A percentile compares a stretch with the other conserved stretches of the same genome.
Evolutionary conservation across 23 tunicate genomes (phyloP).

Genomic region (Trididemnum nubilum): DNA sequence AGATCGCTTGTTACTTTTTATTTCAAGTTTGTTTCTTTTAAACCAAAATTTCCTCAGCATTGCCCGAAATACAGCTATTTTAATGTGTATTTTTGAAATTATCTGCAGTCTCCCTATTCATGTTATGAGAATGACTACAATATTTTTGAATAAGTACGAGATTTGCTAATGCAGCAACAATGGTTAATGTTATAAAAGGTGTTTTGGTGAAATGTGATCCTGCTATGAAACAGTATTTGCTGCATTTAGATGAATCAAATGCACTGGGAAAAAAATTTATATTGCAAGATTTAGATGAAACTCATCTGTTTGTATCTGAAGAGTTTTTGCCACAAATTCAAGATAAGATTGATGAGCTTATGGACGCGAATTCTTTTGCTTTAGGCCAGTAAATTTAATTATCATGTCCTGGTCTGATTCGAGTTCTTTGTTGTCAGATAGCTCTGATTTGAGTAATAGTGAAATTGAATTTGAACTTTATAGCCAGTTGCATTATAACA

Average conservation of each 20-base stretch:
- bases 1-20: too few species aligned
- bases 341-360: conserved; percentile 71
- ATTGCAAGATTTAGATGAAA: conserved; percentile 91
- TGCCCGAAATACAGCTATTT: too few species aligned
- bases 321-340: conserved; percentile 67
- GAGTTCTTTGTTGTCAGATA: background rate
- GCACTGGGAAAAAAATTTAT: conserved; percentile 71
- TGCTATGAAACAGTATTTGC: conserved; percentile 90
- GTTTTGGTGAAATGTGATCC: conserved; percentile 90
- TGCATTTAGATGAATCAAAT: conserved; percentile 75
- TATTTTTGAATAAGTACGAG: too few species aligned
- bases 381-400: conserved; percentile 53
- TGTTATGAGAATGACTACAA: too few species aligned
- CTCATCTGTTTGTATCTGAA: conserved; percentile 74
- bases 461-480: conserved; percentile 52
- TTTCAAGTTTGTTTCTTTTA: too few species aligned
- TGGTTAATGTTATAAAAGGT: conserved; percentile 93
- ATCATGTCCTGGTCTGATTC: background rate
- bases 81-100: too few species aligned
- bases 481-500: conserved; percentile 44
- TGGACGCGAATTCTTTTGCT: conserved; percentile 85
- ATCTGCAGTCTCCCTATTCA: too few species aligned
- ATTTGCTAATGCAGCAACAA: too few species aligned
- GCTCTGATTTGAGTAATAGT: conserved; percentile 40
- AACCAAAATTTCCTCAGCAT: too few species aligned